Evolutionary conservation across 1,140 invertebrate species (phyloP).

Genomic region (Drosophila arawakana): DNA sequence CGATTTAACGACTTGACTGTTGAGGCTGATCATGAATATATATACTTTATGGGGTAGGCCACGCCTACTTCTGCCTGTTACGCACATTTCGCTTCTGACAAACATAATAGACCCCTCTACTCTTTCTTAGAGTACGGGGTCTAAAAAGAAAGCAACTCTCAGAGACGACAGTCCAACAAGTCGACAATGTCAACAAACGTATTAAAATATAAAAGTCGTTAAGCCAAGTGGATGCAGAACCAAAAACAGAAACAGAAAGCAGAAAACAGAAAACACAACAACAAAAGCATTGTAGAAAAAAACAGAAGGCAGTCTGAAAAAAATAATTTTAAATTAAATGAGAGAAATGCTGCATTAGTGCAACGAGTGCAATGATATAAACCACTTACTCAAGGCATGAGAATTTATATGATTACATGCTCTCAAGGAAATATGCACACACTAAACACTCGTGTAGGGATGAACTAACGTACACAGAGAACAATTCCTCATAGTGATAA

Average conservation of each 20-base stretch:
- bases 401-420: constrained; percentile 1
- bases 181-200: constrained; percentile 81
- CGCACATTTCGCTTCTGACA: too few relatives aligned
- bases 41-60: too few relatives aligned
- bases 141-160: neutral
- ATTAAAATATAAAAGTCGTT: constrained; percentile 83
- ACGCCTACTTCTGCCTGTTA: too few relatives aligned
- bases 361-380: constrained; percentile 19
- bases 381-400: constrained; percentile 3
- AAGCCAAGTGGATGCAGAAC: constrained; percentile 70
- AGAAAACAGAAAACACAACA: constrained; percentile 10
- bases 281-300: constrained; percentile 10
- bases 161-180: constrained; percentile 51
- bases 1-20: too few relatives aligned
- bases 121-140: too few relatives aligned
- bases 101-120: too few relatives aligned
- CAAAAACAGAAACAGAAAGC: constrained; percentile 30
- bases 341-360: constrained; percentile 55
- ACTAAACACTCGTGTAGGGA: neutral
- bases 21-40: too few relatives aligned
- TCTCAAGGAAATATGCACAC: neutral
- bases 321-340: constrained; percentile 78
- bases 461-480: neutral
- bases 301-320: constrained; percentile 30
- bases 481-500: too few relatives aligned